Conservation (phyloP, 2,113 vertebrate genomes). For the Saguinus midas region DNA sequence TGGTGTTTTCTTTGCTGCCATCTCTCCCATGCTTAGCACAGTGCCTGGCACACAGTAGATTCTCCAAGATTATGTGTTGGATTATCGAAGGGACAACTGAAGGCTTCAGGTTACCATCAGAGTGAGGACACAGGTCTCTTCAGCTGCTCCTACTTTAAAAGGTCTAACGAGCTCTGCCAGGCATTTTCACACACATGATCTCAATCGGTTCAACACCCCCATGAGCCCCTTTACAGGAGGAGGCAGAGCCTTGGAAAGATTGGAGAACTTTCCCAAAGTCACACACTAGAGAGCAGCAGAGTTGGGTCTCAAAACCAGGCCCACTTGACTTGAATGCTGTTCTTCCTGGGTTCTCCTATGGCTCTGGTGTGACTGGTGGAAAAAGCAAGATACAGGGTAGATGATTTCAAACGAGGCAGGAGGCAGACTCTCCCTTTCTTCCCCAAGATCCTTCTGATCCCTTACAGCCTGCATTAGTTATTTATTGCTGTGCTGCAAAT, state of each 20-base stretch:
- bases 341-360: background rate
- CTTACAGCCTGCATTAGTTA: background rate
- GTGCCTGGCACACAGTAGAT: background rate
- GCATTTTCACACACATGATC: background rate
- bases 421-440: rapidly evolving
- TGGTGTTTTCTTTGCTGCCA: background rate
- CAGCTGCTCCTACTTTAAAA: background rate
- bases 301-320: background rate
- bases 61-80: background rate
- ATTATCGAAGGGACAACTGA: background rate
- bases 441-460: background rate
- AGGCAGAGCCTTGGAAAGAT: background rate
- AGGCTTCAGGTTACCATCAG: background rate
- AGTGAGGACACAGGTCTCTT: background rate
- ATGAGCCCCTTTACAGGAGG: background rate
- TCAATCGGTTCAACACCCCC: background rate
- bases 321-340: background rate
- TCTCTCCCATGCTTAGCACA: background rate
- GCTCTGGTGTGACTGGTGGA: background rate
- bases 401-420: background rate
- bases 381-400: background rate
- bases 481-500: background rate
- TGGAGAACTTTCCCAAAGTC: background rate
- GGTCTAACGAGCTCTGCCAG: background rate
- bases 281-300: background rate